phyloP scores from a whole-genome alignment of 2,113 vertebrate species.

The Pachypanchax playfairii region DNA sequence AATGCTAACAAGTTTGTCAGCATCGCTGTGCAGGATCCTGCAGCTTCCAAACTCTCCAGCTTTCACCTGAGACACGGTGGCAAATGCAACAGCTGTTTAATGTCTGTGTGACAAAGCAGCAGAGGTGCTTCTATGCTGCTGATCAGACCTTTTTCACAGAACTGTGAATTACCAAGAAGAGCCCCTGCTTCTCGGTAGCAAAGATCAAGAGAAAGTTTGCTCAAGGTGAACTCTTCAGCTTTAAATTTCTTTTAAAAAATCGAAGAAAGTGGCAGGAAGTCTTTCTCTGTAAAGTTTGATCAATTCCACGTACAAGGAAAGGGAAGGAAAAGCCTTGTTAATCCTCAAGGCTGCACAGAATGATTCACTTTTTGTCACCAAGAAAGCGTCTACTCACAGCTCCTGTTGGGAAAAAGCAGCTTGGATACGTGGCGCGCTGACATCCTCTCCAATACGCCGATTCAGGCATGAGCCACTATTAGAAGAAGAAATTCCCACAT shows the following conservation, averaged over 20 bases:
- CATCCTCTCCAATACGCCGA: conserved; percentile 28
- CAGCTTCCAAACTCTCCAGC: conserved; percentile 6
- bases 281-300: conserved; percentile 42
- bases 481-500: conserved; percentile 65
- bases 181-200: conserved; percentile 18
- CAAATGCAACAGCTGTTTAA: conserved; percentile 56
- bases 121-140: conserved; percentile 14
- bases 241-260: conserved; percentile 5
- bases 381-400: neutral
- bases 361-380: conserved; percentile 17
- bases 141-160: conserved; percentile 36
- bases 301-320: conserved; percentile 15
- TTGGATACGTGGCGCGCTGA: conserved; percentile 1
- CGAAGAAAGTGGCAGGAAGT: conserved; percentile 3
- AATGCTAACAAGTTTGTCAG: conserved; percentile 48
- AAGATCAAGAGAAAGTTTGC: conserved; percentile 2
- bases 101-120: conserved; percentile 35
- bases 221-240: neutral
- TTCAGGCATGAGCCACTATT: conserved; percentile 46
- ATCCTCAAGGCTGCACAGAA: conserved; percentile 26
- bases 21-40: neutral
- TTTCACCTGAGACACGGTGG: conserved; percentile 22
- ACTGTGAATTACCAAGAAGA: conserved; percentile 26
- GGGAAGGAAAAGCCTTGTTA: neutral
- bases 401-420: conserved; percentile 12